phyloP scores from a whole-genome alignment of 2,113 vertebrate species.

The Oncorhynchus nerka region DNA sequence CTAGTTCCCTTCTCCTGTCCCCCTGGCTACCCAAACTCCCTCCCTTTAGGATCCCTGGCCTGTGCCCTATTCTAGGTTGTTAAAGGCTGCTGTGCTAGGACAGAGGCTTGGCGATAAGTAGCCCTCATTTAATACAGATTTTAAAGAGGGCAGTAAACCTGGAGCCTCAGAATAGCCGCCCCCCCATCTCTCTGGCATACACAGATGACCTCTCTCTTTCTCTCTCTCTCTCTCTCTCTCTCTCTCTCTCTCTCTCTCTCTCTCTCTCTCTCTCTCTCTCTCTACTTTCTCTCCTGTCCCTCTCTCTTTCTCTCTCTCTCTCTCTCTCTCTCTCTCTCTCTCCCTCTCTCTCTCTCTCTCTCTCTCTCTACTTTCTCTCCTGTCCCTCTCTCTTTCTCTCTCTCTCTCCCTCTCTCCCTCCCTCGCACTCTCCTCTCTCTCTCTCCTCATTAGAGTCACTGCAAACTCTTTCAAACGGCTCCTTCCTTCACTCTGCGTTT shows the following conservation, averaged over 20 bases:
- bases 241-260: constrained; percentile 31
- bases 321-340: constrained; percentile 14
- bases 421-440: constrained; percentile 19
- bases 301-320: constrained; percentile 23
- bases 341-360: constrained; percentile 28
- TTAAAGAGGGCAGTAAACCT: constrained; percentile 74
- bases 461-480: constrained; percentile 86
- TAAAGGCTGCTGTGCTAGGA: constrained; percentile 64
- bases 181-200: constrained; percentile 43
- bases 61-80: constrained; percentile 52
- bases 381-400: constrained; percentile 17
- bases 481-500: constrained; percentile 84
- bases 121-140: constrained; percentile 69
- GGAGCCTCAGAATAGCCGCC: constrained; percentile 54
- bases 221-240: constrained; percentile 23
- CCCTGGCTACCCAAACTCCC: constrained; percentile 45
- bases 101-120: constrained; percentile 66
- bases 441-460: constrained; percentile 78
- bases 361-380: constrained; percentile 15
- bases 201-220: constrained; percentile 54
- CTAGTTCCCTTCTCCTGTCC: constrained; percentile 10
- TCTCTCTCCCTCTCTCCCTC: constrained; percentile 15
- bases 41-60: constrained; percentile 53
- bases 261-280: constrained; percentile 14
- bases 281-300: constrained; percentile 6